These are phyloP conservation scores for Panthera uncia DNA, from an alignment of 2,113 vertebrate species.

Conservation along the genomic window DNA sequence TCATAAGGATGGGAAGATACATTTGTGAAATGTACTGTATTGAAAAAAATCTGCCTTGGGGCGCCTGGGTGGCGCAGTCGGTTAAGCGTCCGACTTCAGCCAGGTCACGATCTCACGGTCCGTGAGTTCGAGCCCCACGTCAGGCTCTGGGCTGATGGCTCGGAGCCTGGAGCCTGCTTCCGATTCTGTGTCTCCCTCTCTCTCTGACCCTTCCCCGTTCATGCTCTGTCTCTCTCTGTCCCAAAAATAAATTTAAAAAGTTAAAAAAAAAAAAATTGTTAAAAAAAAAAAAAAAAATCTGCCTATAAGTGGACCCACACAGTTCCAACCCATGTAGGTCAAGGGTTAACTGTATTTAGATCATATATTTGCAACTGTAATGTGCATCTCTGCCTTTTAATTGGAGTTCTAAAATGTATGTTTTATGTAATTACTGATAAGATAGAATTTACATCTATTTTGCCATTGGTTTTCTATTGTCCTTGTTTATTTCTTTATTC, in stretches of 20 bases:
- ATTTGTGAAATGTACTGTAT: neutral
- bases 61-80: too few relatives aligned
- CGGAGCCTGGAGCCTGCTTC: too few relatives aligned
- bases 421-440: neutral
- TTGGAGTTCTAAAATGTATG: neutral
- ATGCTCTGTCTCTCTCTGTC: too few relatives aligned
- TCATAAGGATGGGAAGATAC: neutral
- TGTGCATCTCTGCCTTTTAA: neutral
- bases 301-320: neutral
- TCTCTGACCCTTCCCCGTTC: too few relatives aligned
- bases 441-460: neutral
- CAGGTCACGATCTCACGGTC: too few relatives aligned
- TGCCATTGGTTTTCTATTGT: neutral
- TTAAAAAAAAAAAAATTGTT: too few relatives aligned
- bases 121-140: too few relatives aligned
- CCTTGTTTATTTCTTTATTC: neutral
- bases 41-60: neutral
- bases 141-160: too few relatives aligned
- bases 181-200: too few relatives aligned
- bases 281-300: neutral
- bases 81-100: too few relatives aligned
- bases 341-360: neutral
- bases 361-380: neutral
- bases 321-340: neutral
- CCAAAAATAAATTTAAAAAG: too few relatives aligned